These are phyloP conservation scores for Ictidomys tridecemlineatus DNA, from an alignment of 2,113 vertebrate species.

Conservation along the genomic window DNA sequence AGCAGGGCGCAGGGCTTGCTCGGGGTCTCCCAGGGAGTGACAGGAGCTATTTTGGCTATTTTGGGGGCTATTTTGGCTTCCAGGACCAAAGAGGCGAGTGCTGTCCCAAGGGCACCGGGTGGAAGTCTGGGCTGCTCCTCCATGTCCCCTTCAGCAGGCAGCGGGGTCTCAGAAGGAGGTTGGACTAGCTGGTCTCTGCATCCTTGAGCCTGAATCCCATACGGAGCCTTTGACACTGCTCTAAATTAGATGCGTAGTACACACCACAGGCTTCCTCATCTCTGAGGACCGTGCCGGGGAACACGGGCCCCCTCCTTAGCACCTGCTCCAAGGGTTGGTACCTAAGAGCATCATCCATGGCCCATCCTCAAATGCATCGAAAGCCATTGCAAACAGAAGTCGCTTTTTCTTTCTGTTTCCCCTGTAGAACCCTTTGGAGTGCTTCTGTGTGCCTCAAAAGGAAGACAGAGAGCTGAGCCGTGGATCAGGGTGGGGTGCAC, in stretches of 20 bases:
- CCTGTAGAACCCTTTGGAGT: neutral
- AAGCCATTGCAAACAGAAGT: neutral
- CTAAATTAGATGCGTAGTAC: neutral
- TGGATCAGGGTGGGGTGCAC: fast-evolving
- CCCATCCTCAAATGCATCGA: neutral
- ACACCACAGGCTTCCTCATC: too few relatives aligned
- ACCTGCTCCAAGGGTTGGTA: neutral
- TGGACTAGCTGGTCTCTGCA: too few relatives aligned
- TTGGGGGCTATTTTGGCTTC: neutral
- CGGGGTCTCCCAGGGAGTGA: neutral
- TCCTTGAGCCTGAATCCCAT: too few relatives aligned
- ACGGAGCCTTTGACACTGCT: too few relatives aligned
- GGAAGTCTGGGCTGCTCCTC: neutral
- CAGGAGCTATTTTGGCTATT: neutral
- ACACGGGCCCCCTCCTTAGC: neutral
- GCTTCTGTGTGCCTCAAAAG: fast-evolving
- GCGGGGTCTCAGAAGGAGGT: neutral
- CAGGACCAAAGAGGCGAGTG: neutral
- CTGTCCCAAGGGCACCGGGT: neutral
- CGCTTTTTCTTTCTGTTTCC: neutral
- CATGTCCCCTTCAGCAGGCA: fast-evolving
- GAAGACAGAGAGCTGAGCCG: fast-evolving
- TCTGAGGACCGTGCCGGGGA: neutral
- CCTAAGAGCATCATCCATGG: too few relatives aligned
- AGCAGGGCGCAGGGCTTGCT: neutral